Evolutionary conservation across 64 coral and sea anemone species (phyloP).

Genomic region (Stylophora pistillata): DNA sequence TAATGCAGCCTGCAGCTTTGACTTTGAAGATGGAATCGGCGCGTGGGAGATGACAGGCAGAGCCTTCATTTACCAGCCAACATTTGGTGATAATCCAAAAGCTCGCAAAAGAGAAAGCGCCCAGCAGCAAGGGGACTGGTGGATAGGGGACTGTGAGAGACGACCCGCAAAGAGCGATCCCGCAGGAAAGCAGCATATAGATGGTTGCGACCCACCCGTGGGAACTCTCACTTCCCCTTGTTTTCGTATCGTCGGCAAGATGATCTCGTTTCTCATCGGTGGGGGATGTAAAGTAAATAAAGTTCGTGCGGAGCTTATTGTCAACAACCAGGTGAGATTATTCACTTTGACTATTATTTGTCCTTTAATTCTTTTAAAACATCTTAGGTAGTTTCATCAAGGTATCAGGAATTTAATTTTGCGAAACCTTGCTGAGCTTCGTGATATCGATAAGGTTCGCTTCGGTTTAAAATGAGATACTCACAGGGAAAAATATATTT

Average conservation of each 20-base stretch:
- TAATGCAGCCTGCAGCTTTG: conserved; percentile 14
- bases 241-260: no score
- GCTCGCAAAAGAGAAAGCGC: neutral
- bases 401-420: no score
- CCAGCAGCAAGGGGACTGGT: conserved; percentile 20
- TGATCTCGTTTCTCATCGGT: neutral
- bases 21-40: conserved; percentile 25
- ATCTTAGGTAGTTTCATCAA: no score
- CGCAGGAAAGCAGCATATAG: conserved; percentile 19
- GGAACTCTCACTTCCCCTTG: conserved; percentile 56
- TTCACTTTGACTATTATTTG: no score
- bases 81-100: conserved; percentile 15
- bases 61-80: conserved; percentile 30
- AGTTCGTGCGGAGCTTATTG: neutral
- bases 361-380: no score
- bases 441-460: no score
- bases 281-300: neutral
- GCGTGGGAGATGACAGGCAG: conserved; percentile 7
- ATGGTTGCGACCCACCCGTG: neutral
- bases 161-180: neutral
- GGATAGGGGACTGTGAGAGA: conserved; percentile 9
- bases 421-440: no score
- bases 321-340: neutral
- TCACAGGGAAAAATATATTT: no score
- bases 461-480: no score